Evolutionary conservation across 2,113 vertebrate species (phyloP).

Genomic region (Rhizomys pruinosus): DNA sequence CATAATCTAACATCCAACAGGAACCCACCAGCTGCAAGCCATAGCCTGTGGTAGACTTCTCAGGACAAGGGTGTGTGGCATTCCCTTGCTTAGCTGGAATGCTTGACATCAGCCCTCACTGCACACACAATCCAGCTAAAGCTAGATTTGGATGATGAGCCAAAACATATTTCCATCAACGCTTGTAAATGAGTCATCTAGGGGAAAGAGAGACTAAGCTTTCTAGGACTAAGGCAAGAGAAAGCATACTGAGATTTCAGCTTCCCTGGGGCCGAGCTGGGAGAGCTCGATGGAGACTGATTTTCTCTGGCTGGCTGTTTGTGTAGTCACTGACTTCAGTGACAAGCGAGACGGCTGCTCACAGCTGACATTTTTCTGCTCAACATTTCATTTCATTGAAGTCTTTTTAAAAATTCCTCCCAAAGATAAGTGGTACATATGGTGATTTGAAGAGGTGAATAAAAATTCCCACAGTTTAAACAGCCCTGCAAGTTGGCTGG

Average conservation of each 20-base stretch:
- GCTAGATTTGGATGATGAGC: slow-evolving; percentile 3
- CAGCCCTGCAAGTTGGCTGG: not conserved
- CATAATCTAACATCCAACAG: slow-evolving; percentile 1
- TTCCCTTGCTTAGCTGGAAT: not conserved
- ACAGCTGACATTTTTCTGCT: not conserved
- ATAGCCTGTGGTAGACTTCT: slow-evolving; percentile 9
- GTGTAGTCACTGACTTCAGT: not conserved
- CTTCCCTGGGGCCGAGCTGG: not conserved
- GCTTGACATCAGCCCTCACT: not conserved
- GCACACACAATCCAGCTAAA: slow-evolving; percentile 29
- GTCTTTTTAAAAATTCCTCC: not conserved
- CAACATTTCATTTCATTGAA: not conserved
- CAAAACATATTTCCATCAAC: slow-evolving; percentile 36
- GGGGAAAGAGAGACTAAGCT: slow-evolving; percentile 7
- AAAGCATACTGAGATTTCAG: not conserved
- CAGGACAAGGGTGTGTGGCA: not conserved
- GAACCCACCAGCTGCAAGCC: slow-evolving; percentile 13
- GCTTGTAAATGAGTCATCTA: not conserved
- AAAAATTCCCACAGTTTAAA: not conserved
- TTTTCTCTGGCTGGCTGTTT: not conserved
- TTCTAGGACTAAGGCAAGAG: slow-evolving; percentile 64
- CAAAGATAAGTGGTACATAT: not conserved
- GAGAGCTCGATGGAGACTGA: not conserved
- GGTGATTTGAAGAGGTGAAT: not conserved
- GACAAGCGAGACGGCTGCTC: fast-evolving